Evolutionary conservation across 2,113 vertebrate species (phyloP), one percentile per base, ranked within the genome.

Genomic region (Ctenomys sociabilis): DNA sequence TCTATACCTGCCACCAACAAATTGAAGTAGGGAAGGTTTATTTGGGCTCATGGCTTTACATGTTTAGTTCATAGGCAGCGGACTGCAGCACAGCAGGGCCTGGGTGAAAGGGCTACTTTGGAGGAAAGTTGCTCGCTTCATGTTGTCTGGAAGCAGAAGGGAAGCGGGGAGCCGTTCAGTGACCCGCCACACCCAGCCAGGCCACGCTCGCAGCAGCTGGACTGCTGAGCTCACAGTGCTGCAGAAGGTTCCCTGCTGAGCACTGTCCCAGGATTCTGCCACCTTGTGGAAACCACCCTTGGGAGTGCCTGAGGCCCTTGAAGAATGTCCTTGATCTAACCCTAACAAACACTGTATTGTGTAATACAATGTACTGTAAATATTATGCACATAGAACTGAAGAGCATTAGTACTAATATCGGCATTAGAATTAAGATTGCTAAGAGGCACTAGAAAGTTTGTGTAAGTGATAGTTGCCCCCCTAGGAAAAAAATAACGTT

Each of bases 401-500:
- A 28, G 10, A 32, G 43, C 28, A 78, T 45, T 17, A 82, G 5
- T 61, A 40, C 77, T 81, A 95, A 64, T 66, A 64, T n/a, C 30
- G 59, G 3, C 52, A 84, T 85, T 82, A 61, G 17, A 40, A 63
- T 77, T 87, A 91, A 45, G 0, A 95, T 88, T 96, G 26, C 61
- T 43, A 87, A 78, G 21, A 19, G 21, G 30, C 89, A 88, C 95
- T 26, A 13, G 81, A 84, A 59, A 68, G n/a, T 93, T 97, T 98
- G 14, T 95, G 57, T 94, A 93, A 88, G 77, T 90, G 96, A 81
- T 9, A 95, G 86, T 49, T 81, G 21, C 59, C 61, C 82, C 84
- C 94, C n/a, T n/a, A 95, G 95, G 43, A 63, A 96, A 95, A 95
- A 96, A 92, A 3, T n/a, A 81, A 82, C 17, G 52, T 97, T n/a